Base-by-base conservation (phyloP, 2,113 vertebrate genomes). In the Gasterosteus aculeatus region DNA sequence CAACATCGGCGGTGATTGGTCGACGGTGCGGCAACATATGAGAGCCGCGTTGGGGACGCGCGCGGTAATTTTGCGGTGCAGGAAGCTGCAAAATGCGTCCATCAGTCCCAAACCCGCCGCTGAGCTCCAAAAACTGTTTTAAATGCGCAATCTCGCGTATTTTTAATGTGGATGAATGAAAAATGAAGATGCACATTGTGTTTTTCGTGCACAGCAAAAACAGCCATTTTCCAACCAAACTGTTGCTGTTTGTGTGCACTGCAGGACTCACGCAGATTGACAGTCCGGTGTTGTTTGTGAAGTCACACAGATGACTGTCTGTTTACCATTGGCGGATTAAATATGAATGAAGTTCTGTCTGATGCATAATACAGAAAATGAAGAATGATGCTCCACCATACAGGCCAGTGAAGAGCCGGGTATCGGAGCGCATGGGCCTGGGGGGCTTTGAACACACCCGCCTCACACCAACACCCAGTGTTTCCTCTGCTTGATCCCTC, bases 171-270 rank as follows among this genome's bases (percentile, higher is more conserved):
- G 35, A 7, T 38, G 35, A 38, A 38, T 26, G 22, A 35, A 35
- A 35, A 35, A 35, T 35, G 35, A 38, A 33, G 33, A 33, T 6
- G 35, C 5, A 38, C 10, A 56, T 14, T 10, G 33, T 10, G n/a
- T 42, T 22, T 11, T 47, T 7, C 3, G 41, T 39, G 66, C n/a
- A 70, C 41, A 39, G 15, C 35, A 58, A 57, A 51, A 3, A 0
- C 44, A 60, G n/a, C 10, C 44, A 5, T 4, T 5, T 2, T 72
- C 22, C 59, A 70, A 65, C 26, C 84, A 83, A 89, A 83, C 82
- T 83, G 85, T 84, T 89, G 86, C 72, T 75, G 38, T 47, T 2
- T 64, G 42, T 44, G 72, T 47, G 74, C 67, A 58, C 15, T 7
- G 33, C 39, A 11, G 63, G 57, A 65, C 58, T 60, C 54, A 2